These are phyloP conservation scores for Lampris incognitus DNA, from an alignment of 2,113 vertebrate species.

Conservation along the genomic window DNA sequence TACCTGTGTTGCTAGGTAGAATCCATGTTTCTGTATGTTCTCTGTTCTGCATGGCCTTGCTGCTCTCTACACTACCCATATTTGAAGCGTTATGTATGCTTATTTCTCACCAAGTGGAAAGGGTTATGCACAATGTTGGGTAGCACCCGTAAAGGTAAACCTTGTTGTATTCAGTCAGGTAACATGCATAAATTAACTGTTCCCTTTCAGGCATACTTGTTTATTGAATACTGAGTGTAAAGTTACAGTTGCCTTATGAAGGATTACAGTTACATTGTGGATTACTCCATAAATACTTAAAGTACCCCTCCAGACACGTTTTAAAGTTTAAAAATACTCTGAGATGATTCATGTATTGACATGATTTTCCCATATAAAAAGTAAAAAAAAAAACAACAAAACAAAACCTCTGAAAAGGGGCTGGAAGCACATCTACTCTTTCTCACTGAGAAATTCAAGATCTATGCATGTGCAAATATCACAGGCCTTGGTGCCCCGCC, in stretches of 20 bases:
- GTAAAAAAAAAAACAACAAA: too few species aligned
- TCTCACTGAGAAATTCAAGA: too few species aligned
- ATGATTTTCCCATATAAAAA: too few species aligned
- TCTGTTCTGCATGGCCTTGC: conserved; percentile 33
- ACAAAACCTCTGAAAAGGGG: too few species aligned
- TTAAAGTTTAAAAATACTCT: too few species aligned
- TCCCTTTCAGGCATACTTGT: background rate
- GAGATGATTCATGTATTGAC: too few species aligned
- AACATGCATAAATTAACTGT: background rate
- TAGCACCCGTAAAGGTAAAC: conserved; percentile 14
- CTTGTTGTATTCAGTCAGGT: background rate
- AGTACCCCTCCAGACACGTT: too few species aligned
- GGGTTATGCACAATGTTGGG: conserved; percentile 9
- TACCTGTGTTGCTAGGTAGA: background rate
- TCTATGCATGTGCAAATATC: too few species aligned
- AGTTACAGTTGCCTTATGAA: conserved; percentile 18
- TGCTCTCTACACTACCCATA: conserved; percentile 3
- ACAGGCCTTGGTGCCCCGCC: too few species aligned
- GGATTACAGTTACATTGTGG: conserved; percentile 7
- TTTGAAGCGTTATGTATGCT: conserved; percentile 28
- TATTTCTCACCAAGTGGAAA: conserved; percentile 12
- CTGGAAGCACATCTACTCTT: too few species aligned
- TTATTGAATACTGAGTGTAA: background rate
- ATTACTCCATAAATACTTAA: conserved; percentile 6
- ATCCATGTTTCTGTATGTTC: conserved; percentile 3